Evolutionary conservation across 2,113 vertebrate genomes (phyloP), one percentile per base, ranked within the genome.

Genomic region (Hystrix brachyura): DNA sequence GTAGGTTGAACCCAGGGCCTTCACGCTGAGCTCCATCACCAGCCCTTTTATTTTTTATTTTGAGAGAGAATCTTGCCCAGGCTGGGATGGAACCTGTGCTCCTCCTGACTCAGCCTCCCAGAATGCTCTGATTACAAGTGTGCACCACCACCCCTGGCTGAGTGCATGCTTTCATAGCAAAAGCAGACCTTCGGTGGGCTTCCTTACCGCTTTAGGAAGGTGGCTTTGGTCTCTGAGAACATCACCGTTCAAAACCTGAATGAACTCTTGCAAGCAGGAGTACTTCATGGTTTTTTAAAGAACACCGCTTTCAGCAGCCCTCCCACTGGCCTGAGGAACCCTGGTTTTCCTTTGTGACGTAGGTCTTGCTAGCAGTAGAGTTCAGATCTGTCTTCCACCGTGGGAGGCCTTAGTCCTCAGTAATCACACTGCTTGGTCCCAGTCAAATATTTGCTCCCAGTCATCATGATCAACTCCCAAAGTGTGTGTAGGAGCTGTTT

Each of bases 251-350:
- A 76, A 64, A 4, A 34, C n/a, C 53, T 60, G 21, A 51, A 38
- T 1, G 34, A 67, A 46, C 14, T 14, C 57, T 34, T 34, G 7
- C 57, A 67, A 71, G 55, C 7, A 43, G 81, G 38, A 57, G 7
- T 53, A 7, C 18, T 32, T 38, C 32, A 5, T 19, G 82, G 53
- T 21, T 78, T 21, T 60, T 32, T 2, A n/a, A 74, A 53, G 67
- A n/a, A 7, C 23, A 1, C 13, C 14, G 43, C 51, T 15, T 53
- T 43, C 43, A 46, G 51, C 1, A 4, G 21, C 65, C 67, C 12
- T 23, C 11, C 12, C 5, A 0, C 0, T 0, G 53, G 18, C 38
- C 55, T 38, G 2, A 0, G 10, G 15, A 6, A 59, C 32, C n/a
- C 14, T 43, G 1, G 3, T 23, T 53, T n/a, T 4, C 7, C 4